Percentiles rank a stretch among this genome's conserved stretches.
Evolutionary conservation across 2,888 invertebrate genomes (phyloP).

Genomic region (Tetrapedia diversipes): DNA sequence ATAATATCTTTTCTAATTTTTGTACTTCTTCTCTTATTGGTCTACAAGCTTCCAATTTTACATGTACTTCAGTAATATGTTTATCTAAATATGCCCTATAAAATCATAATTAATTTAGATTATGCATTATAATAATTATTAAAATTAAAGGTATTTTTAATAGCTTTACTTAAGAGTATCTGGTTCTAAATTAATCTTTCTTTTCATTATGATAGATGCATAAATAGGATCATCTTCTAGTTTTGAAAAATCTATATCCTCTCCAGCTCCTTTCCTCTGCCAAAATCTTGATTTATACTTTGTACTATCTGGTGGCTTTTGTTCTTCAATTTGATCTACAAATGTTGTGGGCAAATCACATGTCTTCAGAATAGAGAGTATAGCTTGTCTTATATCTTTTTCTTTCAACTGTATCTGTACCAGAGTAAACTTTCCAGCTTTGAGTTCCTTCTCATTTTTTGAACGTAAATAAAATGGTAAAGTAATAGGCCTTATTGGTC

Average conservation of each 20-base stretch:
- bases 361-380: slow-evolving; percentile 90
- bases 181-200: slow-evolving; percentile 82
- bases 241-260: slow-evolving; percentile 77
- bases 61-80: slow-evolving; percentile 88
- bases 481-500: slow-evolving; percentile 85
- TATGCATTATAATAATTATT: slow-evolving; percentile 1
- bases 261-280: slow-evolving; percentile 67
- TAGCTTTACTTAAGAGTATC: slow-evolving; percentile 79
- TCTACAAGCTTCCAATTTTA: slow-evolving; percentile 87
- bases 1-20: slow-evolving; percentile 86
- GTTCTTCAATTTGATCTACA: slow-evolving; percentile 89
- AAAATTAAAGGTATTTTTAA: slow-evolving; percentile 1
- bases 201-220: slow-evolving; percentile 83
- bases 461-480: slow-evolving; percentile 92
- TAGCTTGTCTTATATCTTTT: slow-evolving; percentile 88
- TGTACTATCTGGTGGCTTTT: slow-evolving; percentile 64
- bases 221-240: slow-evolving; percentile 84
- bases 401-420: slow-evolving; percentile 90
- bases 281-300: slow-evolving; percentile 72
- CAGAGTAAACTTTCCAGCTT: slow-evolving; percentile 87
- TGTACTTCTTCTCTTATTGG: slow-evolving; percentile 90
- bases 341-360: slow-evolving; percentile 95
- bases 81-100: slow-evolving; percentile 89
- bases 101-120: slow-evolving; percentile 13
- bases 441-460: slow-evolving; percentile 85